Evolutionary conservation across 2,888 invertebrate species (phyloP).

Genomic region (Diarsia brunnea): DNA sequence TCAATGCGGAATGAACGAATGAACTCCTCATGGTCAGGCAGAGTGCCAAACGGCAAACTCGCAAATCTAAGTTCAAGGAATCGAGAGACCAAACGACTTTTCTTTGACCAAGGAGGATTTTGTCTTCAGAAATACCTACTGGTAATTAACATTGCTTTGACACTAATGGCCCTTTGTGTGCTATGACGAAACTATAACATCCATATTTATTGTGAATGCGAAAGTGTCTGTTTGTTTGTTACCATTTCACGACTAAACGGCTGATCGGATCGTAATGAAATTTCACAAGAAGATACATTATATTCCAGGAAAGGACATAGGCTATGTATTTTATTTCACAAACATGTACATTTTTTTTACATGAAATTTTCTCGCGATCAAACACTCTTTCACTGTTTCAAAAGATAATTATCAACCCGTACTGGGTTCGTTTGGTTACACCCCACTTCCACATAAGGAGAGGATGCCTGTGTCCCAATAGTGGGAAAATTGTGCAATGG

Average conservation of each 20-base stretch:
- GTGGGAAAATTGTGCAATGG: background rate
- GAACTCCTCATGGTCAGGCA: constrained; percentile 51
- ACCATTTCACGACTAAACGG: no score
- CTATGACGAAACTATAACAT: no score
- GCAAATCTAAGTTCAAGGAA: constrained; percentile 52
- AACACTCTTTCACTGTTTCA: no score
- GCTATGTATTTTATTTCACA: no score
- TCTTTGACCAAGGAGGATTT: constrained; percentile 30
- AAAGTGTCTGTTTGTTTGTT: no score
- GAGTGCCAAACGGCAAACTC: constrained; percentile 49
- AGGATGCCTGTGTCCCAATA: background rate
- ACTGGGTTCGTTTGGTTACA: background rate
- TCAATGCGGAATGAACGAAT: constrained; percentile 53
- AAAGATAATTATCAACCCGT: background rate
- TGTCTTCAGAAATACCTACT: constrained; percentile 16
- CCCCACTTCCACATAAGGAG: background rate
- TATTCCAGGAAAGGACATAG: no score
- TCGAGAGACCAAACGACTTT: constrained; percentile 16
- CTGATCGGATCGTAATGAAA: no score
- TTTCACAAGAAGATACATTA: no score
- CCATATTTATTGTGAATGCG: no score
- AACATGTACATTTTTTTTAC: no score
- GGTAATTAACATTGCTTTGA: constrained; percentile 10
- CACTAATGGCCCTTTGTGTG: background rate
- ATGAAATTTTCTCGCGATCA: no score